Base-by-base conservation (phyloP, 1,140 invertebrate genomes). In the Drosophila kohkoa region DNA sequence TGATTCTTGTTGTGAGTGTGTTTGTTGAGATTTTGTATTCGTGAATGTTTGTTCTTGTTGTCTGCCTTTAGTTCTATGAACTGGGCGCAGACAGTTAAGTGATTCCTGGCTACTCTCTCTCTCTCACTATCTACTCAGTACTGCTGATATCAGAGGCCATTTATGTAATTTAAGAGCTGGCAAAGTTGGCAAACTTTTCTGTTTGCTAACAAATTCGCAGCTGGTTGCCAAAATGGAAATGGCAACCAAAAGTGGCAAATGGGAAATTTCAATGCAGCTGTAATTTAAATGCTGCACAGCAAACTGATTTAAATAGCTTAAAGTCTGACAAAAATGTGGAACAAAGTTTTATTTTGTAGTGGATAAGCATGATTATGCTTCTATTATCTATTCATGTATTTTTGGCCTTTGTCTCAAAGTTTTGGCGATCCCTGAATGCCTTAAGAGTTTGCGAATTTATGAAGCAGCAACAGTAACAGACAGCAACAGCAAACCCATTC, bases 151-250 rank as follows among this genome's bases (percentile, higher is more conserved):
- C 55, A 7, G 13, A 4, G 57, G 49, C 62, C 64, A 63, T 70
- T 71, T 63, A 51, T 75, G 72, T 63, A 69, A 75, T 75, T 75
- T 75, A 63, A 72, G 62, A 67, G 58, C 62, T 72, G 59, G 38
- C 64, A 70, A 69, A 63, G 16, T 78, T 77, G 46, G 43, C 52
- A 13, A 38, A 46, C n/a, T 16, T 68, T 16, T 10, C 20, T 57
- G 20, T 8, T 25, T 62, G 13, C 30, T 28, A 15, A 20, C 48
- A 58, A 43, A 51, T 58, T 60, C 41, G 25, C 25, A 7, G 41
- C 11, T 43, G 32, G 10, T 43, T 54, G 64, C 70, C 70, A 69
- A 74, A 58, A 48, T 64, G 41, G 3, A 45, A 57, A 57, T 58
- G 48, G 48, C 20, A 51, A 51, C 5, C 7, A 8, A 8, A 32